Base-by-base conservation (phyloP, 64 coral and sea anemone species). In the Porites australiensis region DNA sequence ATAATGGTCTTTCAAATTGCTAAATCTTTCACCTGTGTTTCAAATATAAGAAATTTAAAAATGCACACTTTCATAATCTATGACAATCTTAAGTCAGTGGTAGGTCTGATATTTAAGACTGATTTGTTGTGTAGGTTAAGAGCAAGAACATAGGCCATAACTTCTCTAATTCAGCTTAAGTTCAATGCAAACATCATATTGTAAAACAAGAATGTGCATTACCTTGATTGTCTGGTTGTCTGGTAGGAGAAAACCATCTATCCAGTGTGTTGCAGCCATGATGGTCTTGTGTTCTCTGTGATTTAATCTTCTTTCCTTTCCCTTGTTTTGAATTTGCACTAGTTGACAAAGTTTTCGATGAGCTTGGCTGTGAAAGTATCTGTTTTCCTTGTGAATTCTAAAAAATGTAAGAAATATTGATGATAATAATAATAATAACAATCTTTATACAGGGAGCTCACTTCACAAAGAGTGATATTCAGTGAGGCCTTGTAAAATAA, bases 211-310 rank as follows among this genome's bases (percentile, higher is more conserved):
- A n/a, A 67, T n/a, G 15, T 18, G 16, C 27, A 37, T 37, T 47
- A 82, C 81, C 81, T 84, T 69, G 46, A 8, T 10, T 52, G 69
- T 53, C 16, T 50, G 63, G 22, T 4, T 69, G 61, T 60, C 77
- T 95, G 63, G 44, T 88, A 13, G 82, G 82, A 66, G 78, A 66
- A 78, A 95, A 74, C 94, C 94, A 95, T 51, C 64, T 91, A 63
- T 95, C 94, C 74, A 95, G 23, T 15, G 94, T 91, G 8, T 22
- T 43, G 13, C 76, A 58, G 16, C 63, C 70, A 74, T 46, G 63
- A 78, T 74, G 59, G 44, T 22, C 63, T 81, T 79, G 84, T 52
- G 60, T 48, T 44, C 72, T 13, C 83, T 86, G 75, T 20, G 54
- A 11, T 71, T 64, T 23, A n/a, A 65, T 37, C 47, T 80, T 59